Percentiles rank a stretch among this genome's conserved stretches.
Evolutionary conservation across 2,113 vertebrate genomes (phyloP).

Genomic region (Rhea pennata): DNA sequence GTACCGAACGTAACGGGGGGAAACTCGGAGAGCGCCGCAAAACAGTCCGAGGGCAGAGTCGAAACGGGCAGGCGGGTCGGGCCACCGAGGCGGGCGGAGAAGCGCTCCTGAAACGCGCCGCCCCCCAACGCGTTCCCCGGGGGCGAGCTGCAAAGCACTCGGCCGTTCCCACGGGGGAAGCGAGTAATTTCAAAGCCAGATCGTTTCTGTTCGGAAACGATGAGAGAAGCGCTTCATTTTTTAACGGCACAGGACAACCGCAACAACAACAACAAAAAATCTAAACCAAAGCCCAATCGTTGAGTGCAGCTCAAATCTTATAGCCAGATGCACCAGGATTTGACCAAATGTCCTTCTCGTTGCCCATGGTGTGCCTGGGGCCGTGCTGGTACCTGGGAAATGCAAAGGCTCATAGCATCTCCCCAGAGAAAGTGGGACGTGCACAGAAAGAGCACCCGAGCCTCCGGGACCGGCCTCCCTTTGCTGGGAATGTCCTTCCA

Average conservation of each 20-base stretch:
- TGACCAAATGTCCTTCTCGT: neutral
- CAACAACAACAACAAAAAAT: neutral
- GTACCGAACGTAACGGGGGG: neutral
- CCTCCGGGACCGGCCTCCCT: neutral
- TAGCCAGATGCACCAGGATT: neutral
- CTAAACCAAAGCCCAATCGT: no score
- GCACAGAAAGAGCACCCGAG: neutral
- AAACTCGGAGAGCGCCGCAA: neutral
- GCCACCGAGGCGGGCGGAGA: neutral
- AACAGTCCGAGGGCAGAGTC: rapidly evolving
- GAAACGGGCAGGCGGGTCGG: neutral
- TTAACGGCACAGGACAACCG: neutral
- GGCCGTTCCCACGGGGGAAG: neutral
- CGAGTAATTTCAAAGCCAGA: neutral
- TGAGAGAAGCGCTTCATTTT: neutral
- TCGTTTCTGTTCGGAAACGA: neutral
- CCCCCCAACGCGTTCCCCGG: no score
- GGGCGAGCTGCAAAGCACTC: neutral
- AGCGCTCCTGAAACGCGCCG: neutral
- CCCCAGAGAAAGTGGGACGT: neutral
- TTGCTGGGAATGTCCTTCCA: neutral
- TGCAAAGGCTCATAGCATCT: neutral
- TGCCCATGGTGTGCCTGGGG: neutral
- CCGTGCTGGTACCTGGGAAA: neutral
- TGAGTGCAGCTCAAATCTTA: neutral